phyloP scores from a whole-genome alignment of 2,888 invertebrate species.

The Osmoderma eremita region DNA sequence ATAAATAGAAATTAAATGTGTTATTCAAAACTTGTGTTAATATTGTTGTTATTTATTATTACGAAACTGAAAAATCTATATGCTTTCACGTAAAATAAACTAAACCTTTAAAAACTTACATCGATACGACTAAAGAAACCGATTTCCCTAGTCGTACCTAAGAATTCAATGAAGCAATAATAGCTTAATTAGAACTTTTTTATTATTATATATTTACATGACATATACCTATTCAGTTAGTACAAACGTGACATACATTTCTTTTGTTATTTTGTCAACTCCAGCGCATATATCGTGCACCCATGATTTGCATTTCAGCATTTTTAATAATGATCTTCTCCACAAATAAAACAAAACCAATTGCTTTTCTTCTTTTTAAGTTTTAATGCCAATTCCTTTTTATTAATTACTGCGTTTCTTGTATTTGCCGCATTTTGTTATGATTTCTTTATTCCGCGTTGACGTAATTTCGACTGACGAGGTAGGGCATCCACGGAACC shows the following conservation, averaged over 20 bases:
- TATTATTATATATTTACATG: too few species aligned
- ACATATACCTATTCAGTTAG: too few species aligned
- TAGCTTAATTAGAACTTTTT: too few species aligned
- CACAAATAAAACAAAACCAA: constrained; percentile 2
- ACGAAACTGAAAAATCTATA: neutral
- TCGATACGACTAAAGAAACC: too few species aligned
- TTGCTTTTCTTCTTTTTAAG: neutral
- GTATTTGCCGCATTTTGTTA: constrained; percentile 4
- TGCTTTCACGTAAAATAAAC: neutral
- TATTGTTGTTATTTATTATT: neutral
- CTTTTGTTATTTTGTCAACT: neutral
- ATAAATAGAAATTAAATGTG: neutral
- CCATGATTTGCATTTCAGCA: neutral
- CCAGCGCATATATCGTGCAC: neutral
- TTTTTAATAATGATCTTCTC: neutral
- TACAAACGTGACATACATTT: neutral
- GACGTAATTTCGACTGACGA: constrained; percentile 8
- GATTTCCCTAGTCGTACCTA: neutral
- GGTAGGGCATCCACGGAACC: neutral
- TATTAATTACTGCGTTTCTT: neutral
- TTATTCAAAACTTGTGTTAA: neutral
- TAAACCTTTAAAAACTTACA: neutral
- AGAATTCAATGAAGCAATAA: neutral
- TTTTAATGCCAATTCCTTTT: neutral
- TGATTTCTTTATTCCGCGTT: constrained; percentile 1